Evolutionary conservation across 1,140 invertebrate species (phyloP).

Genomic region (Notospermus geniculatus): DNA sequence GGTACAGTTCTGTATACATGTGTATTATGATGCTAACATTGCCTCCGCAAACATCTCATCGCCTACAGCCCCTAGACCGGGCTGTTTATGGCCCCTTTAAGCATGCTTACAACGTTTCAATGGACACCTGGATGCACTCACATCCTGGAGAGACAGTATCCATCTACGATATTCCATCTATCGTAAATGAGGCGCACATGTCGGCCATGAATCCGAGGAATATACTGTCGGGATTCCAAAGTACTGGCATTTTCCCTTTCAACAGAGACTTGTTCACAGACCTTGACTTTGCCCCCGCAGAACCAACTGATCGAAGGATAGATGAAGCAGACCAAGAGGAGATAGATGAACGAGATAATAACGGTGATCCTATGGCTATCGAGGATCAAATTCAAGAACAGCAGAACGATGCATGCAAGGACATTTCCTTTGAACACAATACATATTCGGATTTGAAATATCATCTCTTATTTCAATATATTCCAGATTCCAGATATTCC

Average conservation of each 20-base stretch:
- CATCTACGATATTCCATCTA: constrained; percentile 11
- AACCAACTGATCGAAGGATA: background rate
- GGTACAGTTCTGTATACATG: no score
- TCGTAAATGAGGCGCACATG: constrained; percentile 1
- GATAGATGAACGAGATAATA: no score
- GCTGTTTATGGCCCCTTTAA: constrained; percentile 24
- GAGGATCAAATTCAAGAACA: no score
- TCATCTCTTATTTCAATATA: no score
- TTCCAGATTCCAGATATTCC: no score
- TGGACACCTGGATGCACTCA: constrained; percentile 58
- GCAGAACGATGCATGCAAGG: no score
- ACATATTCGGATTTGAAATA: no score
- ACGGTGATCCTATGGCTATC: no score
- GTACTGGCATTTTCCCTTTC: constrained; percentile 14
- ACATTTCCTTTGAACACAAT: no score
- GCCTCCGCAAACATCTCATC: constrained; percentile 26
- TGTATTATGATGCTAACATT: constrained; percentile 24
- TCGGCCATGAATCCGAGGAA: constrained; percentile 4
- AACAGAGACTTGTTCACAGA: constrained; percentile 10
- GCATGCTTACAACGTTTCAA: constrained; percentile 19
- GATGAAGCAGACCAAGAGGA: background rate
- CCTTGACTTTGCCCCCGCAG: constrained; percentile 6
- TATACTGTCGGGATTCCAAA: constrained; percentile 14
- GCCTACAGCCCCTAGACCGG: constrained; percentile 23
- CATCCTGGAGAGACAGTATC: constrained; percentile 13